Base-by-base conservation (phyloP, 2,888 invertebrate species). In the Zygogramma bicolorata region DNA sequence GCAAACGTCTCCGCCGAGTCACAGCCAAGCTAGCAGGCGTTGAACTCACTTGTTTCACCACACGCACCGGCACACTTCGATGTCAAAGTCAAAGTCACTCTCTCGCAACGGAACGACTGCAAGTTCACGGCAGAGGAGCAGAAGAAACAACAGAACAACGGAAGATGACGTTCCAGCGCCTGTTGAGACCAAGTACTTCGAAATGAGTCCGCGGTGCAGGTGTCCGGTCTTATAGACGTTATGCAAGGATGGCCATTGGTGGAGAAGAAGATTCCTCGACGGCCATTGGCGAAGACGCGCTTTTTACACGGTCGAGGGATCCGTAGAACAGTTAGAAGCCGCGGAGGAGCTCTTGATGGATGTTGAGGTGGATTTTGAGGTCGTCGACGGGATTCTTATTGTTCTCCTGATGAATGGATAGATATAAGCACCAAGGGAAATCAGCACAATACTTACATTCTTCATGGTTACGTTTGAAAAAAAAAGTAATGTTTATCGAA, bases 131-230 rank as follows among this genome's bases (percentile, higher is more conserved):
- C 63, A 67, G 31, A 68, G 53, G 31, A 60, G 34, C 18, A 34
- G 60, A 60, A 57, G 58, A 46, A 67, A 63, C 46, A 62, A 42
- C 46, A 53, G 49, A 49, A 65, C 53, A 53, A 38, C 27, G 60
- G 59, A 38, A 66, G 65, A 70, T 38, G 58, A 31, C 53, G 27
- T 34, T 60, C 42, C 67, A 69, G 71, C 65, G 69, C 72, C 27
- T 72, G 60, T 70, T 27, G 42, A 68, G 74, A 66, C 61, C 18
- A 72, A 74, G 75, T 70, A 70, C 65, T 62, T 80, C 82, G 84
- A 85, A 86, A 85, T 86, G 86, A 84, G 84, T 83, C 79, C 84
- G 83, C 78, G 77, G 77, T 80, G 82, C 86, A 85, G 83, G 84
- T 83, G 84, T 82, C 83, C 81, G 79, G 84, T 84, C 85, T 86